Base-by-base conservation (phyloP, 2,113 vertebrate genomes). In the Synodontis membranacea region DNA sequence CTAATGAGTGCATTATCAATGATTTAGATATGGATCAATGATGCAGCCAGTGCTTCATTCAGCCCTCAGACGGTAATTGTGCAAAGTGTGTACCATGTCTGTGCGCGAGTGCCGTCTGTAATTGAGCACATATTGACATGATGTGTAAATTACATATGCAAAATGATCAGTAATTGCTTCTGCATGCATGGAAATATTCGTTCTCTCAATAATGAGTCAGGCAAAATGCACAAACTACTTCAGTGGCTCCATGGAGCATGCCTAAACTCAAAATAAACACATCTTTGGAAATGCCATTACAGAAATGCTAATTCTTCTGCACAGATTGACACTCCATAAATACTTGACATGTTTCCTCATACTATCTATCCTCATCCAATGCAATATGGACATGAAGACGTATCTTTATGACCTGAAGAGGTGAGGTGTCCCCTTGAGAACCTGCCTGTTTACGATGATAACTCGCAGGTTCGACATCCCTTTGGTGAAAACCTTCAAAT, bases 131-230 rank as follows among this genome's bases (percentile, higher is more conserved):
- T 92, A 92, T 93, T 93, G 91, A 81, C 85, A 92, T 92, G 78
- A 94, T 93, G 92, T 89, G 91, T 62, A 82, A 81, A 86, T 81
- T 81, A 66, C 52, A 58, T 72, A 86, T 93, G 92, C 90, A 89
- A 93, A 95, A 93, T 94, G 91, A 93, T 91, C 81, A 78, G 91
- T 95, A 95, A 95, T 95, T 94, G 93, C 93, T 93, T 94, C 91
- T 93, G 92, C 92, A 91, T 93, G 92, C 93, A 91, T 93, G 93
- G 89, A 91, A 94, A 94, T 93, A 90, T 88, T 85, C 90, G 94
- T 94, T 92, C 92, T 78, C 75, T 93, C 86, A 84, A 89, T 92
- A 94, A 94, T 90, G 88, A 89, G 91, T 93, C 91, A 91, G 89
- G 90, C 90, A 92, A 91, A 92, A 94, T 89, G 91, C 79, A 88